phyloP scores from a whole-genome alignment of 2,113 vertebrate genomes.

The Pomatorhinus ruficollis region DNA sequence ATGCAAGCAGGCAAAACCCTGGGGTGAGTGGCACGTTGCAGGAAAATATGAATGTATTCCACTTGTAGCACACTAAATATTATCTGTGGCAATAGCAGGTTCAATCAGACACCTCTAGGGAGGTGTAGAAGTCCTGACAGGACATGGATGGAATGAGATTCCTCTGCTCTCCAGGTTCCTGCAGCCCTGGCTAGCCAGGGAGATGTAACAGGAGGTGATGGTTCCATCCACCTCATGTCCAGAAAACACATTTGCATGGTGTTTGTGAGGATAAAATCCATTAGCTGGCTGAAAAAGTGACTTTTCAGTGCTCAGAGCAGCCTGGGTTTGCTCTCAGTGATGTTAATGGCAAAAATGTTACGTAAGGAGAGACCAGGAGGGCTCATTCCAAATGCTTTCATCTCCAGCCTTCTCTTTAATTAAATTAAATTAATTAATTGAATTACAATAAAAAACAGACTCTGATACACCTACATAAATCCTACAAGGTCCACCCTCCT shows the following conservation, averaged over 20 bases:
- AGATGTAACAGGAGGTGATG: background rate
- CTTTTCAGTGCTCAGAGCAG: background rate
- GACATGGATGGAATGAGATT: background rate
- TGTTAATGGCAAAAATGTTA: background rate
- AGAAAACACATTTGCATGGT: background rate
- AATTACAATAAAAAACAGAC: background rate
- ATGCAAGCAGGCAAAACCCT: background rate
- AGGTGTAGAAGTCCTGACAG: background rate
- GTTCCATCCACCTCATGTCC: background rate
- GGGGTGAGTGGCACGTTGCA: background rate
- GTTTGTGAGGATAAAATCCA: background rate
- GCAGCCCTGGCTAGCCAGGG: background rate
- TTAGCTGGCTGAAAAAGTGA: background rate
- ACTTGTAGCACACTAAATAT: background rate
- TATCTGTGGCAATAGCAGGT: background rate
- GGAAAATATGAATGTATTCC: background rate
- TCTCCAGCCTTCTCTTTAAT: background rate
- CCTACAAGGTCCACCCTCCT: background rate
- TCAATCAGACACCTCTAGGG: background rate
- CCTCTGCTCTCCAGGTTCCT: background rate
- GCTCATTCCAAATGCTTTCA: background rate
- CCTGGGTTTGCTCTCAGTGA: background rate
- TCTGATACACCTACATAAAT: accelerated
- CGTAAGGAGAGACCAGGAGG: background rate
- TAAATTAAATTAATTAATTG: background rate